phyloP scores from a whole-genome alignment of 2,797 vertebrate species.

The Smutsia gigantea region DNA sequence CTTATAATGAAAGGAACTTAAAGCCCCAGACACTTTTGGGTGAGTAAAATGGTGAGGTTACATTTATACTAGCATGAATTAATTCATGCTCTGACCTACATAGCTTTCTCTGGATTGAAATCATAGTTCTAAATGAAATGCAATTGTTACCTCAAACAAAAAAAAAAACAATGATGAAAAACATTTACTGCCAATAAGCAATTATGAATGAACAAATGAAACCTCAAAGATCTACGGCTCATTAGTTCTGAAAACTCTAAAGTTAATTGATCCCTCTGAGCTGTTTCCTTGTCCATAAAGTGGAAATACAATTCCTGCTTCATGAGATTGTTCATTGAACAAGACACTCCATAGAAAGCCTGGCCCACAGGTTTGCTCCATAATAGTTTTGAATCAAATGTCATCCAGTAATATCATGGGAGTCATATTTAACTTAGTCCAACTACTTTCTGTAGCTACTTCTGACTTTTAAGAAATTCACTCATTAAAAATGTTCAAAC shows the following conservation, averaged over 20 bases:
- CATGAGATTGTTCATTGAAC: not conserved
- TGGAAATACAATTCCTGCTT: not conserved
- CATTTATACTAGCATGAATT: not conserved
- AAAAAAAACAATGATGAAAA: slow-evolving; percentile 23
- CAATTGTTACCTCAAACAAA: not conserved
- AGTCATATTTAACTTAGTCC: slow-evolving; percentile 4
- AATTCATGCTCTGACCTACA: not conserved
- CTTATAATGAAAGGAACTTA: not conserved
- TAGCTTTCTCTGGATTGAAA: slow-evolving; percentile 4
- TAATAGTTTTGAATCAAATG: not conserved
- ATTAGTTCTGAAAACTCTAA: not conserved
- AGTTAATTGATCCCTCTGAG: not conserved
- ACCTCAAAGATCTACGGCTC: not conserved
- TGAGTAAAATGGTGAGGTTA: not conserved
- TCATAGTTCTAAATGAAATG: not conserved
- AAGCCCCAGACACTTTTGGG: not conserved
- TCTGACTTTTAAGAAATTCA: not conserved
- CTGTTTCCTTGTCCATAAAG: not conserved
- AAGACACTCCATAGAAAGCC: not conserved
- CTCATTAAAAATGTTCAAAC: not conserved
- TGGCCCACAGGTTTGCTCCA: not conserved
- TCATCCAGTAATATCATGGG: not conserved
- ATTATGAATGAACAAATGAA: not conserved
- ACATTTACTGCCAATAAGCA: not conserved
- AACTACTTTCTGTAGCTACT: not conserved